Evolutionary conservation across 2,797 vertebrate genomes (phyloP), one percentile per base, ranked within the genome.

Genomic region (Novumbra hubbsi): DNA sequence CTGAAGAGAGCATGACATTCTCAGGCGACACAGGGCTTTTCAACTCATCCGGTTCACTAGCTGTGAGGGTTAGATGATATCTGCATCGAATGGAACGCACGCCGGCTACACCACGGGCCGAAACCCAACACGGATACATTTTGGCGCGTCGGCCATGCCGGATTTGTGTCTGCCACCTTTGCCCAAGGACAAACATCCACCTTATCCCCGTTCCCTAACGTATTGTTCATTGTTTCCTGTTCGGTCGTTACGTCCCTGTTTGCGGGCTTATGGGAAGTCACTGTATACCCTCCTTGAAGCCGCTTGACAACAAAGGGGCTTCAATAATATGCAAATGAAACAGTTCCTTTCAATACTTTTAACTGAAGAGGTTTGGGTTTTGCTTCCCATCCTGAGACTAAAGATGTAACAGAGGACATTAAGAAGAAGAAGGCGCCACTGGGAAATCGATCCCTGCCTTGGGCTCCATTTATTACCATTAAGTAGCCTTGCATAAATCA

Each of bases 1-100:
- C 62, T 73, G 75, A 70, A 75, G 68, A 80, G 85, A 79, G 76
- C 81, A 72, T 77, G 85, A 88, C 89, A 89, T 88, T 91, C 85
- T 87, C 86, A 85, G 72, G 83, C 80, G 79, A 85, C 90, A 79
- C 80, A 73, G 68, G 76, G 60, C 68, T 86, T 79, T 83, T 77
- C 80, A 81, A 52, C 70, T 73, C 78, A 77, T 68, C 72, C 71
- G 76, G 81, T 81, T 34, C 73, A 80, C 69, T 19, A 28, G 62
- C 48, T 50, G 24, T 16, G 14, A 70, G 68, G 50, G 21, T 57
- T 69, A 60, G 66, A 68, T 60, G 73, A 66, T 70, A 70, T 50
- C 45, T 66, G 63, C 6, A n/a, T 8, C 52, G 3, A 17, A 38
- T 16, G 41, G 45, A 68, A 14, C 41, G 11, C 30, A 74, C 49